phyloP scores from a whole-genome alignment of 2,888 invertebrate genomes.

The Pristionchus mayeri region DNA sequence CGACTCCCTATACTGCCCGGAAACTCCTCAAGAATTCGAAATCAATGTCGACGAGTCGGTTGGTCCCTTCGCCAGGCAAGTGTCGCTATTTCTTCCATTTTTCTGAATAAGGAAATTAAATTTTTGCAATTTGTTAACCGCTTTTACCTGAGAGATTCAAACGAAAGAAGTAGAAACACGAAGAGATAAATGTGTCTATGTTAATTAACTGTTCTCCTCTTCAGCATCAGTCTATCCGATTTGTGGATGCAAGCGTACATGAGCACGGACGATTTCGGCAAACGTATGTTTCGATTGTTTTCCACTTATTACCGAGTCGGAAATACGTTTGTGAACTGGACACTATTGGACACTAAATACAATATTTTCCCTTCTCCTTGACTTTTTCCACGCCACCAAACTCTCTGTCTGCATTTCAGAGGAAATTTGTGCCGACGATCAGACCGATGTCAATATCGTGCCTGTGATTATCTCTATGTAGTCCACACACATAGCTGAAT shows the following conservation, averaged over 20 bases:
- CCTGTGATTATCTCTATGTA: conserved; percentile 54
- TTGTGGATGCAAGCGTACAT: conserved; percentile 60
- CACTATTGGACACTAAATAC: too few species aligned
- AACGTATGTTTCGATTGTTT: conserved; percentile 50
- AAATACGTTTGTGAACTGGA: not conserved
- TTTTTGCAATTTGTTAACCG: too few species aligned
- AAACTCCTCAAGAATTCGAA: too few species aligned
- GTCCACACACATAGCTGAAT: not conserved
- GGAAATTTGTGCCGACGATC: conserved; percentile 60
- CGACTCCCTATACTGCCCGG: too few species aligned
- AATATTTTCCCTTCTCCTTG: not conserved
- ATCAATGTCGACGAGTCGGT: too few species aligned
- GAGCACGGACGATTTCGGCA: conserved; percentile 48
- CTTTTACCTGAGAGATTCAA: too few species aligned
- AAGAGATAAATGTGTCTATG: too few species aligned
- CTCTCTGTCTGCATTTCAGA: conserved; percentile 46
- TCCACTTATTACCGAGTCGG: not conserved
- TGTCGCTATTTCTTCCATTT: too few species aligned
- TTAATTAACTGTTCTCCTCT: too few species aligned
- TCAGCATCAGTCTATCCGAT: conserved; percentile 57
- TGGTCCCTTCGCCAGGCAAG: too few species aligned
- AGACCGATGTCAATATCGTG: conserved; percentile 59
- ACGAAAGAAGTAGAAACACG: too few species aligned
- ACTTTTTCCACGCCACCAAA: not conserved
- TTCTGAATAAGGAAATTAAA: too few species aligned